Base-by-base conservation (phyloP, 2,888 invertebrate genomes). In the Erannis defoliaria region DNA sequence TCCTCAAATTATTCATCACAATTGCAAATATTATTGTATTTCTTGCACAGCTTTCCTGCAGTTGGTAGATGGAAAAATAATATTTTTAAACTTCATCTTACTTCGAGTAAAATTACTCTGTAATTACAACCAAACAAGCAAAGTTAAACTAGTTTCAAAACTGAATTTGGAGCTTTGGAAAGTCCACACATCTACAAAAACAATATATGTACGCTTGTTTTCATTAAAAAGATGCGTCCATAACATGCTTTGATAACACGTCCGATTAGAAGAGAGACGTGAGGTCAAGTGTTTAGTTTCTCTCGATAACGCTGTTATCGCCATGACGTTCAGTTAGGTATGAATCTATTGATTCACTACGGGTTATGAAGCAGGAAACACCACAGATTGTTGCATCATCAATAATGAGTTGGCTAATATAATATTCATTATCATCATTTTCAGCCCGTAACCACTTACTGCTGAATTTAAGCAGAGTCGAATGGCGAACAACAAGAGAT, bases 221-320 rank as follows among this genome's bases (percentile, higher is more conserved):
- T 42, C 19, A 21, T 42, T 42, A 5, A n/a, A n/a, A n/a, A n/a
- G n/a, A 21, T n/a, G 8, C 14, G 35, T n/a, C 38, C 6, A 26
- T 26, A 26, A 26, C 26, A 26, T 26, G 19, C n/a, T 26, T 18
- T 2, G 51, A 53, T 53, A 60, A 60, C 35, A 42, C 40, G 14
- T 10, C 8, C 29, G 46, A 40, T 54, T 48, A 48, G 54, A 40
- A 3, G 46, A 40, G 31, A 48, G 19, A 55, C 54, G 60, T 60
- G 57, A 64, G 61, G 61, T 62, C 61, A 65, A 55, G 31, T 38
- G n/a, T 58, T 51, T 38, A 43, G 26, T 56, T 33, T 33, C 10
- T 42, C n/a, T 45, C 12, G 60, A 54, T 60, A 54, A 50, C 19
- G 40, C 33, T 21, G 38, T 33, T 53, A 53, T 48, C 45, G 31